A percentile compares a stretch with the other conserved stretches of the same genome.
phyloP scores from a whole-genome alignment of 2,888 invertebrate species.

The Scrobipalpa costella region DNA sequence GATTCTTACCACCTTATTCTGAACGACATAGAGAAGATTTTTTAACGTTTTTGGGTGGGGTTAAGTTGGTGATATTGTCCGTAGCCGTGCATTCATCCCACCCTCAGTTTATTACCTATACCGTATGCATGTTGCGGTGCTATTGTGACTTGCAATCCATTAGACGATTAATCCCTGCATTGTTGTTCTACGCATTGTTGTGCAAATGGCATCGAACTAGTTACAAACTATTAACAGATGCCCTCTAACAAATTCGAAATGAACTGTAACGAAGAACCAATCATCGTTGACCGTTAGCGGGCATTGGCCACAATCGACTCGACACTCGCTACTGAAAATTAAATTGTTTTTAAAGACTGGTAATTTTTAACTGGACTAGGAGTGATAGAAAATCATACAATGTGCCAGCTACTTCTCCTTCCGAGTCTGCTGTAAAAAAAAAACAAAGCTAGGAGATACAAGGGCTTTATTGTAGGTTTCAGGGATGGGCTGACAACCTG shows the following conservation, averaged over 20 bases:
- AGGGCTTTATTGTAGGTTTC: too few relatives aligned
- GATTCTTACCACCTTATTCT: conserved; percentile 42
- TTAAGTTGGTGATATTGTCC: conserved; percentile 47
- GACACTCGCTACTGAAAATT: neutral
- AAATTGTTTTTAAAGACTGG: neutral
- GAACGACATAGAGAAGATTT: conserved; percentile 49
- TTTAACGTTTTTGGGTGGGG: conserved; percentile 36
- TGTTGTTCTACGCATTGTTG: conserved; percentile 54
- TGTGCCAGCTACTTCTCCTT: too few relatives aligned
- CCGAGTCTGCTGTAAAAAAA: too few relatives aligned
- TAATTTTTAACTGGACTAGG: too few relatives aligned
- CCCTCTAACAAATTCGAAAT: conserved; percentile 20
- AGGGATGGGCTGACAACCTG: too few relatives aligned
- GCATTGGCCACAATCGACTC: conserved; percentile 5
- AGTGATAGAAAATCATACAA: too few relatives aligned
- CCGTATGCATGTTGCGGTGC: conserved; percentile 74
- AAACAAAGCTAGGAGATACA: too few relatives aligned
- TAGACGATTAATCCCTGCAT: conserved; percentile 71
- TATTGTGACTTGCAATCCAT: conserved; percentile 73
- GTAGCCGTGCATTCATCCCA: conserved; percentile 70
- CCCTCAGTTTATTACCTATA: conserved; percentile 74
- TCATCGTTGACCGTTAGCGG: conserved; percentile 26
- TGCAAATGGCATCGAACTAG: conserved; percentile 43
- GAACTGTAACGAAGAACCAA: conserved; percentile 21
- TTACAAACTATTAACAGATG: conserved; percentile 27